Conservation (phyloP, 2,888 invertebrate species). For the Nomada hirtipes region DNA sequence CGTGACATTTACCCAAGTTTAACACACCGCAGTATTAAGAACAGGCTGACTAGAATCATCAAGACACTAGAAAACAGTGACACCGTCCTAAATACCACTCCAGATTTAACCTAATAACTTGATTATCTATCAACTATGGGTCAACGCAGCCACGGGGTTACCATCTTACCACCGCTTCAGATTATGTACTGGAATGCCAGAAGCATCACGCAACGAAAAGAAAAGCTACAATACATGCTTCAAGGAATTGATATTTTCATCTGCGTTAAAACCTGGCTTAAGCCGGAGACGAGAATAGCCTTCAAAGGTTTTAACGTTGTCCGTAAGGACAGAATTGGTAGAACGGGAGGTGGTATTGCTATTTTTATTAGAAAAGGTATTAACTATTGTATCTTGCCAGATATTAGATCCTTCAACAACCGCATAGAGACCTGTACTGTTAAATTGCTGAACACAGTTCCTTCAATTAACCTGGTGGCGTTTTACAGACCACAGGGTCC, state of each 20-base stretch:
- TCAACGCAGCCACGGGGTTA: no score
- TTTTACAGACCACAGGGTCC: no score
- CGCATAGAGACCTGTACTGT: no score
- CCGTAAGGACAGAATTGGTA: slow-evolving; percentile 13
- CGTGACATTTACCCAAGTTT: no score
- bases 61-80: background rate
- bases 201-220: background rate
- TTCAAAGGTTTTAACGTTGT: background rate
- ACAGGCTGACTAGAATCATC: background rate
- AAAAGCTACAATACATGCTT: background rate
- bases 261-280: background rate
- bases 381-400: no score
- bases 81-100: background rate
- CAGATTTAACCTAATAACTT: background rate
- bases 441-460: no score
- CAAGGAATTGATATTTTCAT: slow-evolving; percentile 7
- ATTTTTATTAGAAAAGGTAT: background rate
- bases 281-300: background rate
- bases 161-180: background rate
- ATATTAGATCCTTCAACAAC: no score
- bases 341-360: slow-evolving; percentile 3
- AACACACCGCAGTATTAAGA: background rate
- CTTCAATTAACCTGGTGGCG: no score
- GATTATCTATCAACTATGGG: background rate
- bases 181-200: slow-evolving; percentile 5